Evolutionary conservation across 2,888 invertebrate genomes (phyloP).

Genomic region (Agrypnus murinus): DNA sequence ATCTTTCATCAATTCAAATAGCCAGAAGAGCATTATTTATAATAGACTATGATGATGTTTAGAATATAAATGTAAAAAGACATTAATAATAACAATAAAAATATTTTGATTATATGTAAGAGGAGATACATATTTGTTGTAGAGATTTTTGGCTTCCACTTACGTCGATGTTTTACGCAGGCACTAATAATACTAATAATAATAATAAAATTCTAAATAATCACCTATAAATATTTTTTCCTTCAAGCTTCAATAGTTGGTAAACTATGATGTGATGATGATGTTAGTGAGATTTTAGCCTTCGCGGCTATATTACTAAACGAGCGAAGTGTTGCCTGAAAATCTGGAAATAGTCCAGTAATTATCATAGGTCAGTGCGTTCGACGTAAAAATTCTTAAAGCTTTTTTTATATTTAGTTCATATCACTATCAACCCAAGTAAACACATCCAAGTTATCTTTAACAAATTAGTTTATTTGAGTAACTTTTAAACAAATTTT

Average conservation of each 20-base stretch:
- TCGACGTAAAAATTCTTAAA: conserved; percentile 32
- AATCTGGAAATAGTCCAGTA: conserved; percentile 48
- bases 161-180: conserved; percentile 7
- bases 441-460: neutral
- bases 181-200: conserved; percentile 6
- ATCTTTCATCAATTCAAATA: conserved; percentile 46
- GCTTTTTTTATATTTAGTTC: conserved; percentile 36
- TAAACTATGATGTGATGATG: conserved; percentile 20
- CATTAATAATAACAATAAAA: conserved; percentile 16
- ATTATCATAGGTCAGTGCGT: conserved; percentile 49
- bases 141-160: neutral
- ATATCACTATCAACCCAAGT: neutral
- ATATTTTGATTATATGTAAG: conserved; percentile 9
- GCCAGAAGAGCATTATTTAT: conserved; percentile 39
- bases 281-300: conserved; percentile 23
- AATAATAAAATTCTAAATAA: conserved; percentile 14
- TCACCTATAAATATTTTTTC: conserved; percentile 28
- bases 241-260: conserved; percentile 10
- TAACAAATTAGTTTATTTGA: neutral
- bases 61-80: conserved; percentile 24
- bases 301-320: conserved; percentile 29
- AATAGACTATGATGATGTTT: conserved; percentile 31
- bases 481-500: too few species aligned
- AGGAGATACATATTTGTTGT: neutral
- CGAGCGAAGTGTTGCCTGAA: conserved; percentile 19